Percentiles rank a stretch among this genome's conserved stretches.
These are phyloP conservation scores for Nannoperca australis DNA, from an alignment of 2,797 vertebrate species.

Conservation along the genomic window DNA sequence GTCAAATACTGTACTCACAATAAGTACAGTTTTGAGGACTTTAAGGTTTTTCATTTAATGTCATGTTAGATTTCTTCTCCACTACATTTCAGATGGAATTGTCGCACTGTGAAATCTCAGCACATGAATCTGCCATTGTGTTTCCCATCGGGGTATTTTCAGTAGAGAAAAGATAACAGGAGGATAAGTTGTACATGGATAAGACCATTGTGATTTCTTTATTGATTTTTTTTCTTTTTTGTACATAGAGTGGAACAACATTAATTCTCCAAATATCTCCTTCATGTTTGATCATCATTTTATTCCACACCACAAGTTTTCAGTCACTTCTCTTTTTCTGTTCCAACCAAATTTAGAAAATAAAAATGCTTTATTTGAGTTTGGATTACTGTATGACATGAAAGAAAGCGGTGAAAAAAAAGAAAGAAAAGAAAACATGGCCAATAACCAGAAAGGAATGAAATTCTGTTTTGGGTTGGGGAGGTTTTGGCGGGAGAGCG, in stretches of 20 bases:
- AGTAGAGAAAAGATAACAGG: slow-evolving; percentile 34
- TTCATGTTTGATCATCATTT: slow-evolving; percentile 78
- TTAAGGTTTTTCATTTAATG: neutral
- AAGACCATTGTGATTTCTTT: slow-evolving; percentile 83
- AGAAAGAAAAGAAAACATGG: neutral
- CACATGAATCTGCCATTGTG: neutral
- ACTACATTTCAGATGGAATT: neutral
- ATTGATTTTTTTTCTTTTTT: slow-evolving; percentile 80
- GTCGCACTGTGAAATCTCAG: neutral
- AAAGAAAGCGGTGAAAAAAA: slow-evolving; percentile 29
- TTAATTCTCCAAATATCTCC: slow-evolving; percentile 75
- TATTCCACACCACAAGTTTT: slow-evolving; percentile 80
- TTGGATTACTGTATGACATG: slow-evolving; percentile 51
- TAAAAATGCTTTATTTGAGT: slow-evolving; percentile 61
- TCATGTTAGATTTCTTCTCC: neutral
- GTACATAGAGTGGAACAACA: slow-evolving; percentile 85
- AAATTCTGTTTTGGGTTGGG: slow-evolving; percentile 13
- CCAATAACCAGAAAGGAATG: slow-evolving; percentile 19
- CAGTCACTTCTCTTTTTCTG: slow-evolving; percentile 77
- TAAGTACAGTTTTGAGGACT: neutral
- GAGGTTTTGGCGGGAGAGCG: slow-evolving; percentile 11
- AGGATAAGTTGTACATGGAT: slow-evolving; percentile 72
- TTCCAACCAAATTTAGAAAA: slow-evolving; percentile 74
- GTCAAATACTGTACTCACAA: neutral
- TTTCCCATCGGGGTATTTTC: neutral